These are phyloP conservation scores for Caloenas nicobarica DNA, from an alignment of 2,113 vertebrate genomes.

Conservation along the genomic window DNA sequence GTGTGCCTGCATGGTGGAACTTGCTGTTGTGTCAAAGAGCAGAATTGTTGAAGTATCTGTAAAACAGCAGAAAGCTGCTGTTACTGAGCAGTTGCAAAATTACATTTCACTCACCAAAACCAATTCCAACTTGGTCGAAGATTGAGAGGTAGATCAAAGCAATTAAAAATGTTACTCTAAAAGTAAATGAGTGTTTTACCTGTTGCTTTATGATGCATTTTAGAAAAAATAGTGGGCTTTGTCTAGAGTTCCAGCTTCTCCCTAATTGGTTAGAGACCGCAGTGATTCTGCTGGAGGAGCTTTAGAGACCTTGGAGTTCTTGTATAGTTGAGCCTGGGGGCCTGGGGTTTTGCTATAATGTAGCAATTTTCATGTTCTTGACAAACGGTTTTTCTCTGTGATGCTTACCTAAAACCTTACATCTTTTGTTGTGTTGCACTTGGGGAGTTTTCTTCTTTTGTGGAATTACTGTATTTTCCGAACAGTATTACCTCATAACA, in stretches of 20 bases:
- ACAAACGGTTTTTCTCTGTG: neutral
- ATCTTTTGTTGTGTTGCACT: neutral
- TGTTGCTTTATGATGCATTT: neutral
- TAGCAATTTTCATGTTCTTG: neutral
- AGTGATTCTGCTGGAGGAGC: neutral
- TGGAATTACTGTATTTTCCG: neutral
- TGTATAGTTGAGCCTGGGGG: fast-evolving
- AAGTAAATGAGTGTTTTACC: neutral
- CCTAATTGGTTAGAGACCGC: neutral
- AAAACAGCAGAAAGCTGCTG: neutral
- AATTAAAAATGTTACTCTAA: neutral
- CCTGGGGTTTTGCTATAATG: neutral
- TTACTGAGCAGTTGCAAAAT: neutral
- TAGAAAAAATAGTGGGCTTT: neutral
- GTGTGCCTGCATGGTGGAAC: neutral
- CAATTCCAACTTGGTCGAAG: neutral
- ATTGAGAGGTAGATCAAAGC: neutral
- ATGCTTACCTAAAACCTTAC: neutral
- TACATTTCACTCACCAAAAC: neutral
- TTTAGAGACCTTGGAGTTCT: neutral
- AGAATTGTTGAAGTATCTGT: neutral
- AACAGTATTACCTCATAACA: neutral
- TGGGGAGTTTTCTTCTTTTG: neutral
- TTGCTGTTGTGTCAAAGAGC: neutral
- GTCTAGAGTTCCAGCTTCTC: neutral